Evolutionary conservation across 2,888 invertebrate genomes (phyloP).

Genomic region (Nephrotoma flavescens): DNA sequence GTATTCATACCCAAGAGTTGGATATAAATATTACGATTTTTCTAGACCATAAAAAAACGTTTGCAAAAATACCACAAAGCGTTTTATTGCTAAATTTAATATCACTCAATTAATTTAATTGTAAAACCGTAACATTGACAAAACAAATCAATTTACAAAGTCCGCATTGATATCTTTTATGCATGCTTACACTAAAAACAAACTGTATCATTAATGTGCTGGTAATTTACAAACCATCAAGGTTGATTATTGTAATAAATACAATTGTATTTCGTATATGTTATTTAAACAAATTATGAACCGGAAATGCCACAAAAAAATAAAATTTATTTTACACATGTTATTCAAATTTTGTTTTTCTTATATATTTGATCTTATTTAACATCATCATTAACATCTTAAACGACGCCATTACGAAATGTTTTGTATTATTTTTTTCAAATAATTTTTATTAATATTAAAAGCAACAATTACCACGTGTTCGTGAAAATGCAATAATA

Average conservation of each 20-base stretch:
- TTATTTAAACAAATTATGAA: background rate
- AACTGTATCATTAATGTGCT: background rate
- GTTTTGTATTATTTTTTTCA: background rate
- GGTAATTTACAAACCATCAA: background rate
- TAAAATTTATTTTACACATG: background rate
- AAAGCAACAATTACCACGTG: too few relatives aligned
- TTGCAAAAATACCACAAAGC: background rate
- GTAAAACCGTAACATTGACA: background rate
- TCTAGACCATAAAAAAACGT: background rate
- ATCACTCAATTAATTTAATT: background rate
- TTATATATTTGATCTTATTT: background rate
- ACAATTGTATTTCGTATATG: background rate
- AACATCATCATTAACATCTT: background rate
- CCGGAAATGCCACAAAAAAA: background rate
- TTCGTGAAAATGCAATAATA: background rate
- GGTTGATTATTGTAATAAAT: background rate
- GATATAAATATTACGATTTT: background rate
- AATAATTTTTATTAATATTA: background rate
- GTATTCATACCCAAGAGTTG: background rate
- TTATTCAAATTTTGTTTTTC: background rate
- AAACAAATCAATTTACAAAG: background rate
- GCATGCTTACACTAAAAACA: background rate
- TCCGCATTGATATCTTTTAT: background rate
- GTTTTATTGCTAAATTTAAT: background rate
- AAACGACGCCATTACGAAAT: background rate